Evolutionary conservation across 2,113 vertebrate genomes (phyloP).

Genomic region (Ictalurus punctatus): DNA sequence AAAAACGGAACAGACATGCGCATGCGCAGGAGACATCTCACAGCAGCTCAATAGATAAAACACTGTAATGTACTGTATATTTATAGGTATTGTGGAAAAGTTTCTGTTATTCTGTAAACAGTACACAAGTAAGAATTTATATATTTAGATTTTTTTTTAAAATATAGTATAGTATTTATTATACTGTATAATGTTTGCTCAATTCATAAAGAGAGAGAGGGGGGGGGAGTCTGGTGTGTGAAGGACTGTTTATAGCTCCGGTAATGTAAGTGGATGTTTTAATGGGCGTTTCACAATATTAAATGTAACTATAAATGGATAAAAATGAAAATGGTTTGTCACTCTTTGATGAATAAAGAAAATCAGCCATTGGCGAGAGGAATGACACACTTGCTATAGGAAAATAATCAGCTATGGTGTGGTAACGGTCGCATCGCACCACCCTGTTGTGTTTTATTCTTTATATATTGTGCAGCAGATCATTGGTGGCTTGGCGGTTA

Average conservation of each 20-base stretch:
- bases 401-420: neutral
- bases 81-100: neutral
- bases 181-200: neutral
- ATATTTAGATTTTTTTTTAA: no score
- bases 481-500: neutral
- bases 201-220: neutral
- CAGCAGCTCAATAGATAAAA: neutral
- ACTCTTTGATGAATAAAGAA: neutral
- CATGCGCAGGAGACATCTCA: slow-evolving; percentile 17
- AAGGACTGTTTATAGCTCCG: no score
- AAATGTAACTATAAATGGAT: neutral
- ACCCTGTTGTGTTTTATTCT: neutral
- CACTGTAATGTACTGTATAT: neutral
- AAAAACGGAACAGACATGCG: accelerated
- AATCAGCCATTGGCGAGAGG: neutral
- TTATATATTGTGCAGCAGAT: neutral
- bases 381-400: neutral
- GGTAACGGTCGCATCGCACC: neutral
- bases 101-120: neutral
- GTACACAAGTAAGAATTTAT: neutral
- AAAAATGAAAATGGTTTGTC: neutral
- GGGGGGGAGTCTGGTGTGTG: neutral
- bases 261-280: neutral
- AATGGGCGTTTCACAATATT: neutral
- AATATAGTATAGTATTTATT: neutral